These are phyloP conservation scores for Emydoidea blandingii DNA, from an alignment of 2,797 vertebrate species.

Conservation along the genomic window DNA sequence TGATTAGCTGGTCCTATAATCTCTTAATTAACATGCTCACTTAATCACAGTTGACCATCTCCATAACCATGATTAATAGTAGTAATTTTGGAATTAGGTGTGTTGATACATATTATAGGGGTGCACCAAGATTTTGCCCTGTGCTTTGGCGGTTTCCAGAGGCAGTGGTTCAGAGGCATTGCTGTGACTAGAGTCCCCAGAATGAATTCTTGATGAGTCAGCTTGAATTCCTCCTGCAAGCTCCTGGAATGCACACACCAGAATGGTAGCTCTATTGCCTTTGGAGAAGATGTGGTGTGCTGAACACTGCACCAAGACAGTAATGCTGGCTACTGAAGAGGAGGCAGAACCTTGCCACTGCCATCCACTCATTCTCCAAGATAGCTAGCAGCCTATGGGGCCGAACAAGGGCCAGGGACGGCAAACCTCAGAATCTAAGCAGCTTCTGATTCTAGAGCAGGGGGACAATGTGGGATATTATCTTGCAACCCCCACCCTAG, in stretches of 20 bases:
- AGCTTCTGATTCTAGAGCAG: neutral
- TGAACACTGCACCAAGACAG: neutral
- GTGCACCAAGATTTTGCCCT: neutral
- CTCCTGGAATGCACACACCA: neutral
- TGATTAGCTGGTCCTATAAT: rapidly evolving
- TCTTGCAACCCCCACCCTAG: neutral
- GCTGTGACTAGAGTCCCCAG: neutral
- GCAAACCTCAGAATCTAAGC: neutral
- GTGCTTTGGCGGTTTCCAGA: neutral
- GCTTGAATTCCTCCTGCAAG: neutral
- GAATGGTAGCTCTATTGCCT: neutral
- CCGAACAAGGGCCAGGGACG: neutral
- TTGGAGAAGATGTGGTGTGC: neutral
- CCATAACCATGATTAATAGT: neutral
- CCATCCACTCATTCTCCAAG: neutral
- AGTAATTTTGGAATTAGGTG: neutral
- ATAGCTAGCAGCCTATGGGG: neutral
- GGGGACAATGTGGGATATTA: neutral
- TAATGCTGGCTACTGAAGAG: neutral
- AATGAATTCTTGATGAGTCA: neutral
- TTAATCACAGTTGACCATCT: neutral
- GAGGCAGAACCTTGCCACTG: neutral
- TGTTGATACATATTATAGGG: neutral
- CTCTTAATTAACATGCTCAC: neutral
- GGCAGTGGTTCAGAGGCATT: neutral